These are phyloP conservation scores for Metallyticus violacea DNA, from an alignment of 2,888 invertebrate genomes.

Conservation along the genomic window DNA sequence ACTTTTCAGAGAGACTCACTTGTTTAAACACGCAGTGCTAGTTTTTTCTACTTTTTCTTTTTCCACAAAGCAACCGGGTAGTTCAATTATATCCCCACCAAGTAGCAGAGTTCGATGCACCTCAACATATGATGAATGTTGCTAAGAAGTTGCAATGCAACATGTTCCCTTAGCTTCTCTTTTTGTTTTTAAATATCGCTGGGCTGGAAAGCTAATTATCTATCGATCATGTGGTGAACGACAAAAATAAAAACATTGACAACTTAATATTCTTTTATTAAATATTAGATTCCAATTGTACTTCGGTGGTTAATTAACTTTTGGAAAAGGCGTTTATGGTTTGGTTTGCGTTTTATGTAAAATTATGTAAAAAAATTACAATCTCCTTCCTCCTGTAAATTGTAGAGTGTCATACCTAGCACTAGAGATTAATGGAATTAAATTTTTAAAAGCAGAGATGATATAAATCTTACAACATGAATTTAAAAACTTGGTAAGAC, in stretches of 20 bases:
- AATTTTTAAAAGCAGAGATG: no score
- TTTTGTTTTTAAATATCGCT: not conserved
- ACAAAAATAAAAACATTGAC: not conserved
- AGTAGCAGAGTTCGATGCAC: not conserved
- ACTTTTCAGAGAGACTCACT: not conserved
- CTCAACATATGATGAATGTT: not conserved
- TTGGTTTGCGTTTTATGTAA: not conserved
- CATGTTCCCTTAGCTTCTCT: not conserved
- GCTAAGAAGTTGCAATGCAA: not conserved
- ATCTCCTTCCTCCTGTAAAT: no score
- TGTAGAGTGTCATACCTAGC: not conserved
- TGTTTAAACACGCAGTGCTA: not conserved
- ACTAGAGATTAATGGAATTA: no score
- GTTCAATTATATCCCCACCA: not conserved
- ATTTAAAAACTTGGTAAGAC: no score
- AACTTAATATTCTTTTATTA: not conserved
- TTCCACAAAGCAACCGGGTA: not conserved
- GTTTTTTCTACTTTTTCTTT: not conserved
- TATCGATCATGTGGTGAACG: not conserved
- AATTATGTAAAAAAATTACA: not conserved
- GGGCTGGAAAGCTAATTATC: not conserved
- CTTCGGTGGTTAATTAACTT: not conserved
- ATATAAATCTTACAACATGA: no score
- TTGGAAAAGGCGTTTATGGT: not conserved
- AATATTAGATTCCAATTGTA: not conserved